Evolutionary conservation across 2,797 vertebrate genomes (phyloP).

Genomic region (Babyrousa celebensis): DNA sequence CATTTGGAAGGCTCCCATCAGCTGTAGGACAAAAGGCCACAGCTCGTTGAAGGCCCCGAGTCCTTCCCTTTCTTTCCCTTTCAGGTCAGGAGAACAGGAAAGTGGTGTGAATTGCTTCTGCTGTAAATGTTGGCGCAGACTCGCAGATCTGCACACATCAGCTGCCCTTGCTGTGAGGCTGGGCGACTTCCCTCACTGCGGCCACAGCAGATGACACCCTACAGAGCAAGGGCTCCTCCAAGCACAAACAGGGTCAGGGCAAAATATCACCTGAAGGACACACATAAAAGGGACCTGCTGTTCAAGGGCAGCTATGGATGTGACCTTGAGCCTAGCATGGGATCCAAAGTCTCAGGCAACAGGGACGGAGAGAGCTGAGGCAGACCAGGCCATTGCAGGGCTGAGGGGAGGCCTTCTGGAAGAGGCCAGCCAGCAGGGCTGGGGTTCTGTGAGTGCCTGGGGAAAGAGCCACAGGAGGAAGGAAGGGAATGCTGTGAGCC

Average conservation of each 20-base stretch:
- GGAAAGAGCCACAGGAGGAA: neutral
- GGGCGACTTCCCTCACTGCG: neutral
- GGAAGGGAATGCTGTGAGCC: neutral
- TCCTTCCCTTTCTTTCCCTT: neutral
- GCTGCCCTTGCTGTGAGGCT: neutral
- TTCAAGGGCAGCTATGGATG: neutral
- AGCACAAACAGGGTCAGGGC: fast-evolving
- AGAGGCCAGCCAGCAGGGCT: neutral
- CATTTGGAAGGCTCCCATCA: fast-evolving
- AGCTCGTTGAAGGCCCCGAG: neutral
- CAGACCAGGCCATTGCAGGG: neutral
- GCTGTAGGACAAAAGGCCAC: neutral
- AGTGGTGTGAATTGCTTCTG: neutral
- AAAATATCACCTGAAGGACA: neutral
- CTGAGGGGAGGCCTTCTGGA: neutral
- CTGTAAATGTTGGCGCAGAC: neutral
- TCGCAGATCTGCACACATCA: neutral
- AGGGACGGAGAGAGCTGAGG: neutral
- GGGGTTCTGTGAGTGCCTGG: neutral
- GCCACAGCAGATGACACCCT: neutral
- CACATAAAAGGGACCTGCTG: neutral
- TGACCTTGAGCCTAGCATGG: neutral
- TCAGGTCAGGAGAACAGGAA: neutral
- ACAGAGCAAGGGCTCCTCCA: neutral
- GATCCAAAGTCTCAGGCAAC: neutral